These are phyloP conservation scores for Poecilia gillii DNA, from an alignment of 2,797 vertebrate genomes.

Conservation along the genomic window DNA sequence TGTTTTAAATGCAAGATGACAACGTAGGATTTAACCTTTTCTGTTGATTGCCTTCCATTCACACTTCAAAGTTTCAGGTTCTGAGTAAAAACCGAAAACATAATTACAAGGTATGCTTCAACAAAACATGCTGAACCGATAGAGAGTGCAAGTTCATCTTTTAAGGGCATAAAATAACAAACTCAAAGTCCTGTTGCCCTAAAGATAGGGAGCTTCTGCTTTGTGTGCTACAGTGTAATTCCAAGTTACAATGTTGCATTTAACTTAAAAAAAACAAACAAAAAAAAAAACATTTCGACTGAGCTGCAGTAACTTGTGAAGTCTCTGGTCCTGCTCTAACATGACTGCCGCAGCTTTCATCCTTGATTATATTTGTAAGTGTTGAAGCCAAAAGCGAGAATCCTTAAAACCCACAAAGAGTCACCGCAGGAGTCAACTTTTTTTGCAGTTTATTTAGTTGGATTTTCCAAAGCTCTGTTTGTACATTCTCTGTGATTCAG, in stretches of 20 bases:
- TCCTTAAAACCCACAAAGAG: not conserved
- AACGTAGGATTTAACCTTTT: not conserved
- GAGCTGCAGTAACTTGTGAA: constrained; percentile 16
- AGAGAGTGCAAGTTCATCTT: not conserved
- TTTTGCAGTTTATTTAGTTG: constrained; percentile 57
- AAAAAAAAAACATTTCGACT: not conserved
- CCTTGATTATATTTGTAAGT: constrained; percentile 13
- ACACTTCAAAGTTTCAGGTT: not conserved
- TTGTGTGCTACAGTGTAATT: not conserved
- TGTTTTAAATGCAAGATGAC: not conserved
- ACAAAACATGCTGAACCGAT: not conserved
- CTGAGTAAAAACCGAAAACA: not conserved
- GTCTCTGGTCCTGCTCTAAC: constrained; percentile 30
- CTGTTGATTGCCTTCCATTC: not conserved
- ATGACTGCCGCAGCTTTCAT: constrained; percentile 14
- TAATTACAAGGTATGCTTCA: not conserved
- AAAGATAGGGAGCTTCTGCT: not conserved
- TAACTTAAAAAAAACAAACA: not conserved
- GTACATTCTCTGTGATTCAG: constrained; percentile 65
- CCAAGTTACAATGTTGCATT: not conserved
- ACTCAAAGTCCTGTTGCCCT: not conserved
- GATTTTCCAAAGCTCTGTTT: constrained; percentile 67
- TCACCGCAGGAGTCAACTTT: constrained; percentile 28
- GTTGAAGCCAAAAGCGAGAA: not conserved
- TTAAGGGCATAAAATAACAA: not conserved